These are phyloP conservation scores for Bellardia bayeri DNA, from an alignment of 2,888 invertebrate species.

Conservation along the genomic window DNA sequence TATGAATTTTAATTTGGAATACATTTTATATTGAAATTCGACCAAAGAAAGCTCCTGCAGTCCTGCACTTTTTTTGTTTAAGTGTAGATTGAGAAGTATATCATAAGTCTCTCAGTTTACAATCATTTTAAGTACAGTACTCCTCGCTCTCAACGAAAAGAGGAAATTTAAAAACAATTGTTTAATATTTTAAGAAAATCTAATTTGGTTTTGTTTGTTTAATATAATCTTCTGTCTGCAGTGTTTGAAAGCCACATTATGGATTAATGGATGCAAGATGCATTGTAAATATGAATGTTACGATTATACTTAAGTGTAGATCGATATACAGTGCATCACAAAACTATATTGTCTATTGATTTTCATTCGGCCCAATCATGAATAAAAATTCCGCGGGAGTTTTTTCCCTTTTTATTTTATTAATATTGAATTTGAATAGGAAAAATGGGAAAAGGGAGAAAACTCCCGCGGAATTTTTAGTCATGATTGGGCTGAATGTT, in stretches of 20 bases:
- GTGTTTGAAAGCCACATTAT: conserved; percentile 43
- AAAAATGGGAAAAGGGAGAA: no score
- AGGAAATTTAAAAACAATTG: conserved; percentile 67
- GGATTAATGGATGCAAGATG: conserved; percentile 23
- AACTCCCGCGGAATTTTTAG: no score
- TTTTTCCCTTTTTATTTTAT: no score
- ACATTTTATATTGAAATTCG: no score
- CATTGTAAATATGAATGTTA: conserved; percentile 24
- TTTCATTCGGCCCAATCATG: no score
- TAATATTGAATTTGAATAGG: no score
- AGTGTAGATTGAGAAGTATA: conserved; percentile 19
- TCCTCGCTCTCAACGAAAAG: conserved; percentile 50
- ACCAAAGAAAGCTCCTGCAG: no score
- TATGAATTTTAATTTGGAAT: no score
- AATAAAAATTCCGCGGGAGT: no score
- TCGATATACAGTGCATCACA: background rate
- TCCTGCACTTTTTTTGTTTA: background rate
- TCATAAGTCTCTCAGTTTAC: conserved; percentile 12
- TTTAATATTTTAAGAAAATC: conserved; percentile 79
- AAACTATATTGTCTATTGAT: no score
- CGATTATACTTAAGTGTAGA: conserved; percentile 8
- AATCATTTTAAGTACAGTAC: conserved; percentile 46
- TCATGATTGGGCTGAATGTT: no score
- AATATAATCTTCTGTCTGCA: conserved; percentile 77
- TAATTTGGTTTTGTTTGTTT: conserved; percentile 83